Percentiles rank a stretch among this genome's conserved stretches.
Evolutionary conservation across 2,797 vertebrate genomes (phyloP).

Genomic region (Lutjanus argentimaculatus): DNA sequence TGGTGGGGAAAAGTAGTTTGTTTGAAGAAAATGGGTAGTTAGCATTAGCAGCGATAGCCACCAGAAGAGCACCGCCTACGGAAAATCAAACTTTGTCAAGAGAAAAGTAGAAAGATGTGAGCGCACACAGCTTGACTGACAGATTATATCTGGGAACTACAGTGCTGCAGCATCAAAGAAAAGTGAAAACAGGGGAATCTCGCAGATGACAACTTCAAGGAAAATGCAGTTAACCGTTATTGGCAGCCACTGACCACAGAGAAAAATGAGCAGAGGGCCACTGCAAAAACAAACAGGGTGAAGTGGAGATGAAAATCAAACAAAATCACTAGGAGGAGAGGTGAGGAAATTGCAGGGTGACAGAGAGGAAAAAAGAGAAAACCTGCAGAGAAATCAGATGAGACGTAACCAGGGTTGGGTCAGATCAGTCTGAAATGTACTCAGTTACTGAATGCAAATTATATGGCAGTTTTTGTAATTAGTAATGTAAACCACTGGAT

Average conservation of each 20-base stretch:
- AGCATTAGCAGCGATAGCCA: conserved; percentile 12
- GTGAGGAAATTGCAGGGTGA: background rate
- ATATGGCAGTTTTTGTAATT: too few relatives aligned
- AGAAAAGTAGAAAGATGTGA: conserved; percentile 1
- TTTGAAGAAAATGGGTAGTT: background rate
- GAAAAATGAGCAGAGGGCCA: conserved; percentile 21
- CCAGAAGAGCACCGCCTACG: conserved; percentile 13
- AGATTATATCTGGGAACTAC: background rate
- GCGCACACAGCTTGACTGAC: conserved; percentile 20
- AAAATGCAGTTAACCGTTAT: conserved; percentile 25
- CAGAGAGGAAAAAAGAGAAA: background rate
- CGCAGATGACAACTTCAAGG: conserved; percentile 13
- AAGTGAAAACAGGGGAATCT: conserved; percentile 6
- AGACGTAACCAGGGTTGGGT: background rate
- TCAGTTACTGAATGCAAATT: too few relatives aligned
- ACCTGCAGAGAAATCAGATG: conserved; percentile 26
- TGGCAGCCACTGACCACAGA: conserved; percentile 31
- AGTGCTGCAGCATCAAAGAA: background rate
- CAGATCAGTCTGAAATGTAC: too few relatives aligned
- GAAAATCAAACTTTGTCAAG: conserved; percentile 21
- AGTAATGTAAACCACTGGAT: too few relatives aligned
- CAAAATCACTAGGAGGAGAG: conserved; percentile 16
- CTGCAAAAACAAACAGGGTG: conserved; percentile 18
- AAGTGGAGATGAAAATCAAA: conserved; percentile 47
- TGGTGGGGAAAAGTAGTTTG: conserved; percentile 8